These are phyloP conservation scores for Lithosia quadra DNA, from an alignment of 2,888 invertebrate species.

Conservation along the genomic window DNA sequence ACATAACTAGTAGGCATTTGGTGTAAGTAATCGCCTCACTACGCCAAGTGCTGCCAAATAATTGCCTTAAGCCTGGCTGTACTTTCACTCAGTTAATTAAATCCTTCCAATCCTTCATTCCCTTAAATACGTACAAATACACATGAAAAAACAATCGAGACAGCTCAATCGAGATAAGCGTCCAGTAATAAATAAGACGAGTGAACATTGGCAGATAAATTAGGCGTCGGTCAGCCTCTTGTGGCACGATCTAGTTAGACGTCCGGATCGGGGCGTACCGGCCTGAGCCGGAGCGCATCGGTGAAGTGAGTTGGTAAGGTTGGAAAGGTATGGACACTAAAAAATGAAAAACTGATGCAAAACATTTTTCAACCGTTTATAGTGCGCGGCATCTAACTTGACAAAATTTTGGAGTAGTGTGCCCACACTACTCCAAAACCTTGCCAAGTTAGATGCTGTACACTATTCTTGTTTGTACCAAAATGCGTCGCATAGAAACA, in stretches of 20 bases:
- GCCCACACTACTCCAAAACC: too few species aligned
- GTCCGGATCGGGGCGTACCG: background rate
- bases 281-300: background rate
- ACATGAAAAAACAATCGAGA: constrained; percentile 31
- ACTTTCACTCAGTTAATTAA: background rate
- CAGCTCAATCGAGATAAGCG: constrained; percentile 37
- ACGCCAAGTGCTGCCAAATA: too few species aligned
- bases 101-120: background rate
- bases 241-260: constrained; percentile 5
- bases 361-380: too few species aligned
- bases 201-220: constrained; percentile 22
- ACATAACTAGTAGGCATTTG: too few species aligned
- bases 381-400: too few species aligned
- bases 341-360: too few species aligned
- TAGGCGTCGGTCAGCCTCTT: constrained; percentile 32
- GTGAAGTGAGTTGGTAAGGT: background rate
- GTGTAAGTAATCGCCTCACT: background rate
- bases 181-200: constrained; percentile 46
- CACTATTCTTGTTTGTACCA: too few species aligned
- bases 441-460: too few species aligned
- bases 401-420: too few species aligned
- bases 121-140: background rate
- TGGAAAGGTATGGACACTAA: too few species aligned
- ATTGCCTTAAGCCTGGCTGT: background rate
- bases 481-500: too few species aligned